Conservation (phyloP, 1,140 invertebrate species). For the Latrodectus geometricus region DNA sequence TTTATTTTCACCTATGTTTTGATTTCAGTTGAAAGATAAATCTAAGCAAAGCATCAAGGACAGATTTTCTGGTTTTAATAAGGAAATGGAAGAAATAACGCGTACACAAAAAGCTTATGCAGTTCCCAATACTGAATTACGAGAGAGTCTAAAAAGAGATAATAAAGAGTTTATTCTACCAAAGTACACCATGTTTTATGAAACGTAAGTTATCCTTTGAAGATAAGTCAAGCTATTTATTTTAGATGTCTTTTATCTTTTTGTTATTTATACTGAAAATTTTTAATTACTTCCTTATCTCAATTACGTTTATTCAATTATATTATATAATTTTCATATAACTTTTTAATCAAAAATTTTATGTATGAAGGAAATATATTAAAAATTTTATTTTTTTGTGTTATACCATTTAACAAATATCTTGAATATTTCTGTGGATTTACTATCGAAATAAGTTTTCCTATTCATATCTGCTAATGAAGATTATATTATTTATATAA, state of each 20-base stretch:
- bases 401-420: too few relatives aligned
- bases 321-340: too few relatives aligned
- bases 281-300: too few relatives aligned
- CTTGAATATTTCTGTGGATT: too few relatives aligned
- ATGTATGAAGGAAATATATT: too few relatives aligned
- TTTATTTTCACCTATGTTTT: slow-evolving; percentile 5
- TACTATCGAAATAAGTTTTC: too few relatives aligned
- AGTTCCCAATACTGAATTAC: slow-evolving; percentile 89
- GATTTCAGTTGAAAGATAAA: slow-evolving; percentile 81
- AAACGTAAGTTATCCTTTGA: slow-evolving; percentile 57
- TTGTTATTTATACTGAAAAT: neutral
- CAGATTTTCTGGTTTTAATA: slow-evolving; percentile 91
- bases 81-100: slow-evolving; percentile 90
- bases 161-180: slow-evolving; percentile 88
- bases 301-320: too few relatives aligned
- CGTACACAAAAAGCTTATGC: slow-evolving; percentile 90
- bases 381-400: too few relatives aligned
- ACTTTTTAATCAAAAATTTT: too few relatives aligned
- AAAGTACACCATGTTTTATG: slow-evolving; percentile 75
- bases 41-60: slow-evolving; percentile 93
- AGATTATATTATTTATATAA: too few relatives aligned
- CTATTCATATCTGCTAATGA: too few relatives aligned
- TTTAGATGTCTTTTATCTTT: neutral
- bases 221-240: too few relatives aligned
- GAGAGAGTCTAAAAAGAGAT: slow-evolving; percentile 84